These are phyloP conservation scores for Chloebia gouldiae DNA, from an alignment of 2,113 vertebrate species.

Conservation along the genomic window DNA sequence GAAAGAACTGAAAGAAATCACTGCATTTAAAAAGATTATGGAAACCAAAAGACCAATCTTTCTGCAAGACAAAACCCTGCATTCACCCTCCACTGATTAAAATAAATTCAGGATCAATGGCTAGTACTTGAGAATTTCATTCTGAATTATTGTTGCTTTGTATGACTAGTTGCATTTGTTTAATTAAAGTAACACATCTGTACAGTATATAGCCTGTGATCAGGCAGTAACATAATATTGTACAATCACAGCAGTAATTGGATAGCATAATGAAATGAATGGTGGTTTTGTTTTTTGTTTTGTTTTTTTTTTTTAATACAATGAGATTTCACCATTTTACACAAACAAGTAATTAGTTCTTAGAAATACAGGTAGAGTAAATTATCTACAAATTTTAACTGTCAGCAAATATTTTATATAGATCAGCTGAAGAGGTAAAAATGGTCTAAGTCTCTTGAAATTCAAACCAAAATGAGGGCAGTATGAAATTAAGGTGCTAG, in stretches of 20 bases:
- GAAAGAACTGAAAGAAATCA: neutral
- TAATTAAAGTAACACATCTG: conserved; percentile 79
- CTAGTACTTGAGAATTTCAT: neutral
- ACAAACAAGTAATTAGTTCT: conserved; percentile 79
- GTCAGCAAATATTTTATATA: conserved; percentile 74
- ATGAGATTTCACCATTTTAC: conserved; percentile 79
- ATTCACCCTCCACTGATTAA: neutral
- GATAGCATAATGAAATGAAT: conserved; percentile 78
- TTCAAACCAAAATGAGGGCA: conserved; percentile 12
- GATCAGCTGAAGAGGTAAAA: conserved; percentile 47
- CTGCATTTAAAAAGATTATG: neutral
- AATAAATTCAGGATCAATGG: neutral
- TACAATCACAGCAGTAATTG: conserved; percentile 74
- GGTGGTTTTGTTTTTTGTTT: neutral
- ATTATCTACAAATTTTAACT: conserved; percentile 77
- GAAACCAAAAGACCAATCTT: neutral
- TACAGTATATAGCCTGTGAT: conserved; percentile 73
- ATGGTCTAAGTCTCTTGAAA: conserved; percentile 53
- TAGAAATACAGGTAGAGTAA: conserved; percentile 71
- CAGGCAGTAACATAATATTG: conserved; percentile 71
- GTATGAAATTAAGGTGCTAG: neutral
- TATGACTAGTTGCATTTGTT: conserved; percentile 74
- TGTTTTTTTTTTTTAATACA: conserved; percentile 58
- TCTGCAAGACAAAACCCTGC: neutral
- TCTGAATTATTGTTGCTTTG: conserved; percentile 61